Percentiles rank a stretch among this genome's conserved stretches.
These are phyloP conservation scores for Tetragonula carbonaria DNA, from an alignment of 2,888 invertebrate genomes.

Conservation along the genomic window DNA sequence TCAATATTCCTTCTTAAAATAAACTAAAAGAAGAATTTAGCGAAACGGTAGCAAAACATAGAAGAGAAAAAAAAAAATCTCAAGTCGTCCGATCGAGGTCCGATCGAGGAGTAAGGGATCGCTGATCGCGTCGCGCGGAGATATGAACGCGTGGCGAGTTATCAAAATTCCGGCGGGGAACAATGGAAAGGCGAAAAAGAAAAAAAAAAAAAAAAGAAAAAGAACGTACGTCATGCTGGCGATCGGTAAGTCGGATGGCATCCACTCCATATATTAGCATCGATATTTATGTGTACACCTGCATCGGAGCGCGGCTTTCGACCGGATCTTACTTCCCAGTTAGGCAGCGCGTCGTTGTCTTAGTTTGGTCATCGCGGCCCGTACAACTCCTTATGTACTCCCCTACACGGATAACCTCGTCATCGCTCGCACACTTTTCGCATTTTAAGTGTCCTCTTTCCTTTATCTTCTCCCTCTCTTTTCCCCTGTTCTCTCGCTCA, in stretches of 20 bases:
- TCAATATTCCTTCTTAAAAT: neutral
- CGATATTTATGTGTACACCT: constrained; percentile 84
- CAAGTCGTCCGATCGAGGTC: neutral
- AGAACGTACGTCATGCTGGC: constrained; percentile 61
- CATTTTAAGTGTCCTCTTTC: constrained; percentile 79
- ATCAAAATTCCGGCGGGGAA: constrained; percentile 60
- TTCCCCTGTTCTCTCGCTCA: constrained; percentile 34
- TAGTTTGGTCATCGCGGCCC: constrained; percentile 82
- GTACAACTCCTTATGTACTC: constrained; percentile 81
- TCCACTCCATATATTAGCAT: constrained; percentile 81
- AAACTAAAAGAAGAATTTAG: neutral
- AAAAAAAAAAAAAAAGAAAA: constrained; percentile 5
- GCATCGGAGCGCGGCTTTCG: constrained; percentile 80
- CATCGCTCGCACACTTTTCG: constrained; percentile 83
- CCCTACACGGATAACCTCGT: constrained; percentile 83
- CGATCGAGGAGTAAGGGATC: constrained; percentile 3
- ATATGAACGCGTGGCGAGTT: constrained; percentile 49
- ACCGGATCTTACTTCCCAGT: constrained; percentile 83
- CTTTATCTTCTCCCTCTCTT: constrained; percentile 51
- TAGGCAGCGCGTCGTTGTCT: constrained; percentile 82
- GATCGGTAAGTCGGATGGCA: constrained; percentile 71
- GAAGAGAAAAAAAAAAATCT: neutral
- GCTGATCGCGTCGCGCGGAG: neutral
- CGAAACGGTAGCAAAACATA: neutral
- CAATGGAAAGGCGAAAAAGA: constrained; percentile 48